phyloP scores from a whole-genome alignment of 2,113 vertebrate species.

The Engystomops pustulosus region DNA sequence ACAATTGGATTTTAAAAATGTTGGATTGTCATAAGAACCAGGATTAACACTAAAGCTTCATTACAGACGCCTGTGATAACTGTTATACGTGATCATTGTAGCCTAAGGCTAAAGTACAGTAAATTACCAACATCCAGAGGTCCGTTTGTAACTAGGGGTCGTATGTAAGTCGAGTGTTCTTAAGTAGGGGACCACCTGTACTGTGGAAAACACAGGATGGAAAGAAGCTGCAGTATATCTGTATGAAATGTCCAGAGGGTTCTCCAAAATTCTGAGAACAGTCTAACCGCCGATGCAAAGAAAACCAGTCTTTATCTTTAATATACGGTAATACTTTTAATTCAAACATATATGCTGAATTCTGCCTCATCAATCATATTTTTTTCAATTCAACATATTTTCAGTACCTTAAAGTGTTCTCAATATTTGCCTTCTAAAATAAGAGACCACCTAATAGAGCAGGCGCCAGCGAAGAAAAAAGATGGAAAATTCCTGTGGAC shows the following conservation, averaged over 20 bases:
- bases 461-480: background rate
- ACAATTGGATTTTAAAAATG: too few species aligned
- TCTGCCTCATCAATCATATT: background rate
- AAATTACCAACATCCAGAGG: too few species aligned
- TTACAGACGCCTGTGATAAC: too few species aligned
- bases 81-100: too few species aligned
- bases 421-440: background rate
- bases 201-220: too few species aligned
- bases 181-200: too few species aligned
- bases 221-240: too few species aligned
- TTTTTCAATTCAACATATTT: background rate
- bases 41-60: too few species aligned
- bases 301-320: background rate
- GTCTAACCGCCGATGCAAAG: background rate
- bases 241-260: background rate
- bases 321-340: background rate
- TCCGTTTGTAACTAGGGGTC: too few species aligned
- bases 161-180: too few species aligned
- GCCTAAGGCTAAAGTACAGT: too few species aligned
- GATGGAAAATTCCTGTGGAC: background rate
- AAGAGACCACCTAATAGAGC: background rate
- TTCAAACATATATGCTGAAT: background rate
- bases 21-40: too few species aligned
- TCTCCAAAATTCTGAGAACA: background rate
- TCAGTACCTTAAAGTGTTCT: background rate